Conservation (phyloP, 2,888 invertebrate genomes). For the Pardosa pseudoannulata region DNA sequence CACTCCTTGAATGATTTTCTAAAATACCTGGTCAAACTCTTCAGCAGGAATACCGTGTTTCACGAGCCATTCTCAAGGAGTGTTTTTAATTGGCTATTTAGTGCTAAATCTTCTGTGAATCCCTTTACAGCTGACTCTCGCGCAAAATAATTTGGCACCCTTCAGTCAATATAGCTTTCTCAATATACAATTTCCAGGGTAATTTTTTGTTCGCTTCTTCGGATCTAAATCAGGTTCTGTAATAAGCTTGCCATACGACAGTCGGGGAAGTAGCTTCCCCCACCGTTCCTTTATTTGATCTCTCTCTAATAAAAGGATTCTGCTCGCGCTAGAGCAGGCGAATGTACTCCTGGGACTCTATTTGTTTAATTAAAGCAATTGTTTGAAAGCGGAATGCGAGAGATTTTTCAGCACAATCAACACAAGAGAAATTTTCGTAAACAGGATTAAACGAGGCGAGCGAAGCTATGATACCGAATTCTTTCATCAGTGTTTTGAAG, state of each 20-base stretch:
- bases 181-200: slow-evolving; percentile 49
- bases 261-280: slow-evolving; percentile 27
- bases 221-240: slow-evolving; percentile 31
- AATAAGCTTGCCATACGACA: slow-evolving; percentile 62
- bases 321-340: slow-evolving; percentile 18
- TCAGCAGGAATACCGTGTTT: no score
- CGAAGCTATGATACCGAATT: slow-evolving; percentile 23
- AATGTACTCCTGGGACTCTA: slow-evolving; percentile 48
- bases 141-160: slow-evolving; percentile 58
- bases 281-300: slow-evolving; percentile 54
- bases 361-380: slow-evolving; percentile 71
- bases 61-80: slow-evolving; percentile 1
- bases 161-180: slow-evolving; percentile 48
- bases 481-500: slow-evolving; percentile 28
- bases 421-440: slow-evolving; percentile 43
- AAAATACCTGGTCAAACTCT: no score
- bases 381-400: slow-evolving; percentile 46
- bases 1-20: no score
- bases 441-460: slow-evolving; percentile 57
- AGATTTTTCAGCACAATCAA: slow-evolving; percentile 56
- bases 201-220: slow-evolving; percentile 38
- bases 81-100: slow-evolving; percentile 62
- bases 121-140: slow-evolving; percentile 27
- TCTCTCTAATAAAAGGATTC: slow-evolving; percentile 59
- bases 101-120: slow-evolving; percentile 35